Conservation (phyloP, 2,113 vertebrate species). For the Galeopterus variegatus region DNA sequence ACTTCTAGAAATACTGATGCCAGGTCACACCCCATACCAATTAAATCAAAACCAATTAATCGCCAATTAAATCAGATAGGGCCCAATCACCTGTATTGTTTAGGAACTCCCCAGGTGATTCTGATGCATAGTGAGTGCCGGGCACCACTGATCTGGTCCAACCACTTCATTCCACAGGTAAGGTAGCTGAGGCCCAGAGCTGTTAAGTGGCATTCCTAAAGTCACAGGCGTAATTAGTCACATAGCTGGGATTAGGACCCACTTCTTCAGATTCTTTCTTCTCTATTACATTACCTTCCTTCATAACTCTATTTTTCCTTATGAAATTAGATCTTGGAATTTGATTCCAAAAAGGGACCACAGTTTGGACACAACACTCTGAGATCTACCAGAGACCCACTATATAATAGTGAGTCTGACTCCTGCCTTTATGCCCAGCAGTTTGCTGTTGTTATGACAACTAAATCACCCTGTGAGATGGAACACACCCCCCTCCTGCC, state of each 20-base stretch:
- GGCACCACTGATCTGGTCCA: not conserved
- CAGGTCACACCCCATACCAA: rapidly evolving
- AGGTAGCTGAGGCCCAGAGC: not conserved
- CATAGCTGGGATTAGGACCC: not conserved
- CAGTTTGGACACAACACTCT: not conserved
- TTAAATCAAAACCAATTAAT: not conserved
- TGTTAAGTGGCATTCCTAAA: not conserved
- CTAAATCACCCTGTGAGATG: not conserved
- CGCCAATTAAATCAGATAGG: not conserved
- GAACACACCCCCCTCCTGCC: not conserved
- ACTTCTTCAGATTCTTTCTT: not conserved
- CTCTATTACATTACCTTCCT: not conserved
- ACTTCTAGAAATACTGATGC: not conserved
- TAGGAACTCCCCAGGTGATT: not conserved
- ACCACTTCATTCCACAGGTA: not conserved
- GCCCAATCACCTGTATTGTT: not conserved
- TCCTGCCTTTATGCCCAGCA: not conserved
- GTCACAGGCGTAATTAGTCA: not conserved
- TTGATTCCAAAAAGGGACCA: not conserved
- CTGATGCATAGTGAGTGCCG: not conserved
- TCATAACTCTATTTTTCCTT: not conserved
- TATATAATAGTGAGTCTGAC: no score
- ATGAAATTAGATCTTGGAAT: slow-evolving; percentile 38
- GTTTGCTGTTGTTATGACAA: not conserved
- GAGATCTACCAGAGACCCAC: not conserved